These are phyloP conservation scores for Eudyptes chrysolophus DNA, from an alignment of 2,113 vertebrate genomes.

Conservation along the genomic window DNA sequence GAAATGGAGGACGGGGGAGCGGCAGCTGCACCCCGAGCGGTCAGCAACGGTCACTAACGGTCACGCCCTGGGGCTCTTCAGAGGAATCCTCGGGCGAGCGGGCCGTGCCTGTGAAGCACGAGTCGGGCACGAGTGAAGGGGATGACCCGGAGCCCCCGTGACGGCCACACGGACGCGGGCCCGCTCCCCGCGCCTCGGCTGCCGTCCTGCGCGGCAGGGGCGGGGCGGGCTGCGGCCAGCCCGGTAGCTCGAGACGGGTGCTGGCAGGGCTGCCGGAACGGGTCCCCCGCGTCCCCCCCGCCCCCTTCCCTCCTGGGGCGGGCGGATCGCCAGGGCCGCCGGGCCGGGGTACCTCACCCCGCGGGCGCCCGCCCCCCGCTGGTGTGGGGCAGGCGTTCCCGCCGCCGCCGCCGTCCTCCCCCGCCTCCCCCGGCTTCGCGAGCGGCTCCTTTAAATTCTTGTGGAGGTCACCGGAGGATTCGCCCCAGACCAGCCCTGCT, in stretches of 20 bases:
- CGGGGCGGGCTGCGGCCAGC: too few species aligned
- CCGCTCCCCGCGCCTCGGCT: too few species aligned
- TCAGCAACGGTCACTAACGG: not conserved
- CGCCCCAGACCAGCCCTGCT: not conserved
- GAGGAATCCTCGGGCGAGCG: not conserved
- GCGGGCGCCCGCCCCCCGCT: not conserved
- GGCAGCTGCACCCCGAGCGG: not conserved
- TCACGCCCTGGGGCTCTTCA: not conserved
- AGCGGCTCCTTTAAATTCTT: not conserved
- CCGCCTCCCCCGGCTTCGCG: too few species aligned
- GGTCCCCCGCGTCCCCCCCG: rapidly evolving
- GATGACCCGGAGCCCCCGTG: too few species aligned
- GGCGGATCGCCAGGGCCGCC: too few species aligned
- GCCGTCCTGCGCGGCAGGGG: not conserved
- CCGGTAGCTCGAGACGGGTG: too few species aligned
- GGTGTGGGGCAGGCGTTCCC: rapidly evolving
- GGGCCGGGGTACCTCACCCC: rapidly evolving
- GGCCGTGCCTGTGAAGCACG: not conserved
- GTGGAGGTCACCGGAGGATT: not conserved
- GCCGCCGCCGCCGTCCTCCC: too few species aligned
- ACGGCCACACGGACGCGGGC: rapidly evolving
- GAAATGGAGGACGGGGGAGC: not conserved
- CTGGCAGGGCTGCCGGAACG: too few species aligned
- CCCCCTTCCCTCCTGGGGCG: too few species aligned
- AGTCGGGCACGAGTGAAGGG: too few species aligned